Conservation (phyloP, 2,888 invertebrate species). For the Steinernema scapterisci region DNA sequence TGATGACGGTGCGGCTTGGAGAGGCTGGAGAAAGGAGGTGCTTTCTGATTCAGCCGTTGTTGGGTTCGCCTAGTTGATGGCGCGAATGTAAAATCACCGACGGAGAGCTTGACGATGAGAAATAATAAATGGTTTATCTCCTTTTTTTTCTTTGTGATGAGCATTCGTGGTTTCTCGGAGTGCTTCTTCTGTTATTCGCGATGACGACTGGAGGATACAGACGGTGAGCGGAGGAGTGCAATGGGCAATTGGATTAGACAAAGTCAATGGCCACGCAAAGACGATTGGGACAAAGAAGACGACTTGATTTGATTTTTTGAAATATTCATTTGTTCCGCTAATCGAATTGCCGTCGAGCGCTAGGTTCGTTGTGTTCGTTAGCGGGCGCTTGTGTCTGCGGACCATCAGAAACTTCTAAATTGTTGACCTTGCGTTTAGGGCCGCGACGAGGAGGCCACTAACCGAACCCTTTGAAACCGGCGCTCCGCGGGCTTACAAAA, state of each 20-base stretch:
- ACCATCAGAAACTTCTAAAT: not conserved
- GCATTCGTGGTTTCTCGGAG: not conserved
- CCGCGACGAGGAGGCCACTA: too few relatives aligned
- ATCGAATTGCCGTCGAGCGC: slow-evolving; percentile 11
- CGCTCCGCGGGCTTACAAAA: too few relatives aligned
- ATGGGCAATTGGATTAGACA: slow-evolving; percentile 16
- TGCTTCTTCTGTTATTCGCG: not conserved
- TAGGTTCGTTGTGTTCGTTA: slow-evolving; percentile 17
- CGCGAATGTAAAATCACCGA: not conserved
- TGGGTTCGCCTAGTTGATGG: not conserved
- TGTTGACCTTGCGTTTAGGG: not conserved
- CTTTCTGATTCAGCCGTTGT: too few relatives aligned
- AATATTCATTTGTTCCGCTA: slow-evolving; percentile 27
- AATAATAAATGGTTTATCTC: not conserved
- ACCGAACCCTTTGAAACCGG: too few relatives aligned
- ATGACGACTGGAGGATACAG: not conserved
- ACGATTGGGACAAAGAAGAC: slow-evolving; percentile 3
- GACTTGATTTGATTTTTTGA: slow-evolving; percentile 27
- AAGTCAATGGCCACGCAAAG: not conserved
- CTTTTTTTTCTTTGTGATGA: not conserved
- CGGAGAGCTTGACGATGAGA: not conserved
- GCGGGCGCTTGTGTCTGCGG: not conserved
- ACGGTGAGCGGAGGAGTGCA: not conserved
- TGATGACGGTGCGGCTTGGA: not conserved
- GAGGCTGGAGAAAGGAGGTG: too few relatives aligned